These are phyloP conservation scores for Phycodurus eques DNA, from an alignment of 2,113 vertebrate genomes.

Conservation along the genomic window DNA sequence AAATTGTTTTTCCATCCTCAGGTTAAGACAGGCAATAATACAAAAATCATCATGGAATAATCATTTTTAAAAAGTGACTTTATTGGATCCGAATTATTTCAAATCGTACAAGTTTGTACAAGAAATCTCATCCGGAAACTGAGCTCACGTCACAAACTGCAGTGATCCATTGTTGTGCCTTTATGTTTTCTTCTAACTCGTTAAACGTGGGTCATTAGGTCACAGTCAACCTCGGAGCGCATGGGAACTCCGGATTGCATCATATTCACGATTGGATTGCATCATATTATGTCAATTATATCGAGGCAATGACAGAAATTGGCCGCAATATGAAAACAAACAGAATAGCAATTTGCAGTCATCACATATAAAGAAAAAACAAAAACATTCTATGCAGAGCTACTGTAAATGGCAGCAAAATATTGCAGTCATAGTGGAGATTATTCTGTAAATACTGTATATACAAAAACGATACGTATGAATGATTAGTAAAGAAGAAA, in stretches of 20 bases:
- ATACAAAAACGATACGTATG: neutral
- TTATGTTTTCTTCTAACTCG: neutral
- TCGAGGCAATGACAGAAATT: neutral
- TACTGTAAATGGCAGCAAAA: neutral
- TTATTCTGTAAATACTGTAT: neutral
- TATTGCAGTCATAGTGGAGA: neutral
- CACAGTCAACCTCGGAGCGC: neutral
- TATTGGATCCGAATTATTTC: too few relatives aligned
- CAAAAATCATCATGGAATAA: too few relatives aligned
- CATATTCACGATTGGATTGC: too few relatives aligned
- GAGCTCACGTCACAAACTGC: neutral
- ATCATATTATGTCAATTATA: neutral
- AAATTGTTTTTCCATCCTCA: neutral
- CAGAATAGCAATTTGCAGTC: too few relatives aligned
- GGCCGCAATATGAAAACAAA: neutral
- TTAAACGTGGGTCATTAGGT: neutral
- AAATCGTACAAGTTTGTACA: too few relatives aligned
- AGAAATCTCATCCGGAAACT: neutral
- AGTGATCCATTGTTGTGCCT: neutral
- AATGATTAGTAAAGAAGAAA: too few relatives aligned
- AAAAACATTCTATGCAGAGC: too few relatives aligned
- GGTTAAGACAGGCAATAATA: constrained; percentile 19
- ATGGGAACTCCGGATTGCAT: neutral
- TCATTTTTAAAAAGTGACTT: too few relatives aligned
- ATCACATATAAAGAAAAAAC: too few relatives aligned